Evolutionary conservation across 2,888 invertebrate species (phyloP).

Genomic region (Zaprionus obscuricornis): DNA sequence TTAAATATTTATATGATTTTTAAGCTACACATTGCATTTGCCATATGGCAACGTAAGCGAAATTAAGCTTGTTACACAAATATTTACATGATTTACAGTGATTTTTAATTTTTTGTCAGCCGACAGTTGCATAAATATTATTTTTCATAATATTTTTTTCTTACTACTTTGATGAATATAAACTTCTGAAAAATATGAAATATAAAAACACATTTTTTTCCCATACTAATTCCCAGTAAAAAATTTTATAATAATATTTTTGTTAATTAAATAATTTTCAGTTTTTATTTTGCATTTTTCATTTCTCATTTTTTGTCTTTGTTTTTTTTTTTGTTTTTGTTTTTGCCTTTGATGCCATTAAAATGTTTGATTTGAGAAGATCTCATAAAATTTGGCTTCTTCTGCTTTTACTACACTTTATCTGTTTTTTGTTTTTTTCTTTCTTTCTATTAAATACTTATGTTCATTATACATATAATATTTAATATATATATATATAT

Average conservation of each 20-base stretch:
- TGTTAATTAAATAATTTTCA: constrained; percentile 50
- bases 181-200: too few relatives aligned
- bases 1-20: too few relatives aligned
- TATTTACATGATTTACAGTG: too few relatives aligned
- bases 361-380: constrained; percentile 53
- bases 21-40: too few relatives aligned
- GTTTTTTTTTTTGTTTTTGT: constrained; percentile 12
- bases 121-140: neutral
- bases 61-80: too few relatives aligned
- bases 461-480: constrained; percentile 40
- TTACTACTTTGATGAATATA: neutral
- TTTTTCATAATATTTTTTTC: neutral
- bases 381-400: constrained; percentile 41
- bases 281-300: constrained; percentile 44
- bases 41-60: too few relatives aligned
- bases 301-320: constrained; percentile 7
- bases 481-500: constrained; percentile 25
- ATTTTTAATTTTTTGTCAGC: too few relatives aligned
- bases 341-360: constrained; percentile 54
- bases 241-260: constrained; percentile 9
- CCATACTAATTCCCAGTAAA: constrained; percentile 15
- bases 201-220: constrained; percentile 2
- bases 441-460: too few relatives aligned
- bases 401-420: constrained; percentile 34
- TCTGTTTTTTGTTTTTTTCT: constrained; percentile 39